phyloP scores from a whole-genome alignment of 2,888 invertebrate species.

The Sminthurides aquaticus region DNA sequence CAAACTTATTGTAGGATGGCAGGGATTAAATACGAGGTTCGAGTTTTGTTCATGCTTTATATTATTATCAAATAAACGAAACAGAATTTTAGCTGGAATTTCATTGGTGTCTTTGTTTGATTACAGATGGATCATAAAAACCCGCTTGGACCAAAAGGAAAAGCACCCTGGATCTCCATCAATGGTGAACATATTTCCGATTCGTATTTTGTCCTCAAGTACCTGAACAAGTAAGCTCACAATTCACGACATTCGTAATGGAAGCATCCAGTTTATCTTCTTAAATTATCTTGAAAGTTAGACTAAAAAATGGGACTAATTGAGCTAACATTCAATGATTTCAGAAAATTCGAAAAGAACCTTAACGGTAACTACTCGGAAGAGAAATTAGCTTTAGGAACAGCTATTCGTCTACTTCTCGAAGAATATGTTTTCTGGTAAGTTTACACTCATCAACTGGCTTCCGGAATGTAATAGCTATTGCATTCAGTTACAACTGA shows the following conservation, averaged over 20 bases:
- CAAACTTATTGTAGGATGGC: constrained; percentile 32
- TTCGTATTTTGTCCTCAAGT: constrained; percentile 29
- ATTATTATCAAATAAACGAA: no score
- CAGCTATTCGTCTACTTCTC: constrained; percentile 46
- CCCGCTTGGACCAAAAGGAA: constrained; percentile 23
- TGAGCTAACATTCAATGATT: no score
- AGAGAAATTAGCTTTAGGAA: constrained; percentile 45
- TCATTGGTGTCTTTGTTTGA: neutral
- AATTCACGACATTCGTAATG: neutral
- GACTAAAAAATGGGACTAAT: neutral
- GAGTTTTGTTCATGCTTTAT: no score
- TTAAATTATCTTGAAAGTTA: constrained; percentile 1
- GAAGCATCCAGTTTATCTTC: no score
- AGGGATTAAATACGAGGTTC: constrained; percentile 31
- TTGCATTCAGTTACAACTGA: no score
- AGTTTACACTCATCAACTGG: neutral
- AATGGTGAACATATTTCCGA: constrained; percentile 32
- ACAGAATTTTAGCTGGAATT: neutral
- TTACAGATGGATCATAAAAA: neutral
- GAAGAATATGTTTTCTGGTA: constrained; percentile 49
- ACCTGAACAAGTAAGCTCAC: constrained; percentile 20
- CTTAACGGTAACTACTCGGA: constrained; percentile 44
- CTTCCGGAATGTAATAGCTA: neutral
- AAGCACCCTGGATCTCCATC: constrained; percentile 36
- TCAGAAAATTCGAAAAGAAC: constrained; percentile 44